A percentile compares a stretch with the other conserved stretches of the same genome.
These are phyloP conservation scores for Drosophila neocordata DNA, from an alignment of 1,140 invertebrate species.

Conservation along the genomic window DNA sequence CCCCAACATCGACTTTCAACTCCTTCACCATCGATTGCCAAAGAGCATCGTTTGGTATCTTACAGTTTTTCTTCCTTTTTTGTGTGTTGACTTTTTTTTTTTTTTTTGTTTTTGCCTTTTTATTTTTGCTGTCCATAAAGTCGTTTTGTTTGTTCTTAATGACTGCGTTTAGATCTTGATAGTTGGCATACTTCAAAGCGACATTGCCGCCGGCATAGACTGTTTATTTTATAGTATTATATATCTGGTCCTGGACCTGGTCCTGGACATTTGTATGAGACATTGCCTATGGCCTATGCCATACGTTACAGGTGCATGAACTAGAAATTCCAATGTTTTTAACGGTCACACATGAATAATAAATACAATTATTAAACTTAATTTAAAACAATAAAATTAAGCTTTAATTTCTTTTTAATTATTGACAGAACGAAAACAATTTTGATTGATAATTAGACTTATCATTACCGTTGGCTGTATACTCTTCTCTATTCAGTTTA, in stretches of 20 bases:
- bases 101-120: constrained; percentile 37
- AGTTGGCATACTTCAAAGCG: constrained; percentile 76
- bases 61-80: constrained; percentile 10
- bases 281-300: constrained; percentile 34
- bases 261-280: constrained; percentile 36
- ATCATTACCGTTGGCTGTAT: too few species aligned
- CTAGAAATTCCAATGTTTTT: not conserved
- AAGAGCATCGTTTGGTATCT: constrained; percentile 44
- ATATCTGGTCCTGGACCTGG: not conserved
- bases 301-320: not conserved
- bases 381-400: too few species aligned
- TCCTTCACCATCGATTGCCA: constrained; percentile 64
- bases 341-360: too few species aligned
- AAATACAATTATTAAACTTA: too few species aligned
- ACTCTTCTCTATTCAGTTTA: too few species aligned
- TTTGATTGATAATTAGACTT: too few species aligned
- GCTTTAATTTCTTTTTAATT: too few species aligned
- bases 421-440: too few species aligned
- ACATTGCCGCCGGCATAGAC: constrained; percentile 66
- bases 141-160: constrained; percentile 82
- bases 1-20: constrained; percentile 17
- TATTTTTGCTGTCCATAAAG: constrained; percentile 79
- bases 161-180: constrained; percentile 81
- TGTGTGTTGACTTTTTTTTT: not conserved
- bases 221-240: constrained; percentile 47